Percentiles rank a stretch among this genome's conserved stretches.
These are phyloP conservation scores for Himalopsyche phryganea DNA, from an alignment of 1,140 invertebrate genomes.

Conservation along the genomic window DNA sequence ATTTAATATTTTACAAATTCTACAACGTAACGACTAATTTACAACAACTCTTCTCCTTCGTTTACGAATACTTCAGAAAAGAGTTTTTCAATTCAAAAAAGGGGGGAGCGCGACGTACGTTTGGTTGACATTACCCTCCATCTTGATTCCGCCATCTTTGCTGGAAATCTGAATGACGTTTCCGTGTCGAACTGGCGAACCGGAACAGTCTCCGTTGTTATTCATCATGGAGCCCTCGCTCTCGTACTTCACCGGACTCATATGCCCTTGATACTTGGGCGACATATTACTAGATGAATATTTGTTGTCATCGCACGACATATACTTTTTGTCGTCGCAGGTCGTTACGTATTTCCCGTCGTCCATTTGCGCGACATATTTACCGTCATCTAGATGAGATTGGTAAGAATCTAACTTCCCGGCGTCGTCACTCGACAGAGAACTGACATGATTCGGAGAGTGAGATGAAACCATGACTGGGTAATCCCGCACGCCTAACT, in stretches of 20 bases:
- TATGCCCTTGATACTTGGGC: slow-evolving; percentile 60
- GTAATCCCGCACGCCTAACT: slow-evolving; percentile 59
- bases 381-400: slow-evolving; percentile 50
- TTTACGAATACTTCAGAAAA: slow-evolving; percentile 50
- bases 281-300: slow-evolving; percentile 37
- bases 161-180: slow-evolving; percentile 30
- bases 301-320: slow-evolving; percentile 5
- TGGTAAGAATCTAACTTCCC: slow-evolving; percentile 42
- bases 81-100: slow-evolving; percentile 71
- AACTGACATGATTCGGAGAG: slow-evolving; percentile 50
- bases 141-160: slow-evolving; percentile 62
- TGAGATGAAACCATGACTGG: slow-evolving; percentile 61
- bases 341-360: slow-evolving; percentile 46
- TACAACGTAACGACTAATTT: no score
- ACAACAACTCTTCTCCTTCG: not conserved
- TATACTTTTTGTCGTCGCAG: slow-evolving; percentile 45
- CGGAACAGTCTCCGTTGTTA: slow-evolving; percentile 51
- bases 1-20: no score
- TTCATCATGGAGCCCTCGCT: slow-evolving; percentile 49
- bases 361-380: slow-evolving; percentile 46
- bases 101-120: slow-evolving; percentile 67
- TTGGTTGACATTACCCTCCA: slow-evolving; percentile 58
- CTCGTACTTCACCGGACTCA: slow-evolving; percentile 55
- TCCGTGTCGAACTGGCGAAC: slow-evolving; percentile 44
- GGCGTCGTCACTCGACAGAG: slow-evolving; percentile 51